These are phyloP conservation scores for Peromyscus attwateri DNA, from an alignment of 2,797 vertebrate genomes.

Conservation along the genomic window DNA sequence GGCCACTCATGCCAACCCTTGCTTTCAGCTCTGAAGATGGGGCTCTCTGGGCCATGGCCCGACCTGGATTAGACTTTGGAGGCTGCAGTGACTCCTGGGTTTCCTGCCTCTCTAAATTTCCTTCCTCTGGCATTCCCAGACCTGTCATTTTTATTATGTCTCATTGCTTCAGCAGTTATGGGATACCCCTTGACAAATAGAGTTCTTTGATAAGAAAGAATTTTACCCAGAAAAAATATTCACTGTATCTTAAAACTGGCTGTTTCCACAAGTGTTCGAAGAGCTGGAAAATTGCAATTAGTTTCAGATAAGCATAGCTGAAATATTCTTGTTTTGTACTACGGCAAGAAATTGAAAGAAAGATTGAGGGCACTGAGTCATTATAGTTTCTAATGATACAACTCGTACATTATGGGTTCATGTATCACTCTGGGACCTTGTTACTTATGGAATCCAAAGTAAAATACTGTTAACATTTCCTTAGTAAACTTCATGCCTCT, in stretches of 20 bases:
- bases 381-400: conserved; percentile 44
- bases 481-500: conserved; percentile 68
- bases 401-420: not conserved
- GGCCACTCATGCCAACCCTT: too few relatives aligned
- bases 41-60: not conserved
- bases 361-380: conserved; percentile 52
- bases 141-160: conserved; percentile 51
- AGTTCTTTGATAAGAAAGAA: conserved; percentile 42
- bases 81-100: not conserved
- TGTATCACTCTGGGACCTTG: not conserved
- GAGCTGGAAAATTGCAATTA: conserved; percentile 79
- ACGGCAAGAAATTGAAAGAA: conserved; percentile 65
- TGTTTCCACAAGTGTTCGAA: conserved; percentile 67
- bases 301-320: conserved; percentile 76
- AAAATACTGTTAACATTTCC: conserved; percentile 1
- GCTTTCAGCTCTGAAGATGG: not conserved
- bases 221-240: conserved; percentile 56
- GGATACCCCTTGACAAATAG: conserved; percentile 39
- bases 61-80: not conserved
- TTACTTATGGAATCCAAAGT: conserved; percentile 15
- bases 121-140: not conserved
- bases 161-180: conserved; percentile 41
- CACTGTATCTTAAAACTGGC: conserved; percentile 51
- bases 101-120: not conserved
- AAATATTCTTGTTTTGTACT: conserved; percentile 72